Evolutionary conservation across 2,113 vertebrate genomes (phyloP), one percentile per base, ranked within the genome.

Genomic region (Rhinopomastus cyanomelas): DNA sequence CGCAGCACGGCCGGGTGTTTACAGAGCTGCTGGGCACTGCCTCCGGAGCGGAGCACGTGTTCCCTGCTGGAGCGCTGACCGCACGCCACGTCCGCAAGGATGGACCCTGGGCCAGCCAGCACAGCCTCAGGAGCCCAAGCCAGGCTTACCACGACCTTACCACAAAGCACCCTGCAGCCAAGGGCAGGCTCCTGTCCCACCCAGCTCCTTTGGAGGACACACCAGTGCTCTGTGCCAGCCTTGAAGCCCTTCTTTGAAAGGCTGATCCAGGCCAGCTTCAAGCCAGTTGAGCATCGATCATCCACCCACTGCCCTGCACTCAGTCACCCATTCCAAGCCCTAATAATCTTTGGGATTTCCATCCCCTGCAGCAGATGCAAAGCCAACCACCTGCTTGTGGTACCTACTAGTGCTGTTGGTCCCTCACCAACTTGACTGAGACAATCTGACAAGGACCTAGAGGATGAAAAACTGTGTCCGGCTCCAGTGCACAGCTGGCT

Each of bases 31-130:
- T 2, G 32, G 44, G 18, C 57, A 55, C 36, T 16, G 1, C 69
- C 69, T 53, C 26, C 0, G 1, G 46, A 71, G 19, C 21, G 0
- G 3, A 64, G 56, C 37, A 23, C 8, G 1, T 2, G 1, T 20
- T 59, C 27, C 29, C 37, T 4, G 3, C 49, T n/a, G 30, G 22
- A 65, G 59, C 23, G 5, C 36, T 1, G 3, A 44, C 39, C 6
- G 1, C 46, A 15, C 1, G 4, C 52, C 37, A 46, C 6, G 1
- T 44, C 78, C 2, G 0, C 11, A 9, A 51, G 51, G 80, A 69
- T 1, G 2, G 49, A 37, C 25, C 44, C 52, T 18, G 64, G 8
- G 20, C 32, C 1, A 1, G 61, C 27, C 68, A 44, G 34, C 23
- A 17, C 55, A 23, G 67, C 52, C 61, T 25, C 19, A 1, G 11